phyloP scores from a whole-genome alignment of 2,113 vertebrate genomes.

The Trematocara stigmaticum region DNA sequence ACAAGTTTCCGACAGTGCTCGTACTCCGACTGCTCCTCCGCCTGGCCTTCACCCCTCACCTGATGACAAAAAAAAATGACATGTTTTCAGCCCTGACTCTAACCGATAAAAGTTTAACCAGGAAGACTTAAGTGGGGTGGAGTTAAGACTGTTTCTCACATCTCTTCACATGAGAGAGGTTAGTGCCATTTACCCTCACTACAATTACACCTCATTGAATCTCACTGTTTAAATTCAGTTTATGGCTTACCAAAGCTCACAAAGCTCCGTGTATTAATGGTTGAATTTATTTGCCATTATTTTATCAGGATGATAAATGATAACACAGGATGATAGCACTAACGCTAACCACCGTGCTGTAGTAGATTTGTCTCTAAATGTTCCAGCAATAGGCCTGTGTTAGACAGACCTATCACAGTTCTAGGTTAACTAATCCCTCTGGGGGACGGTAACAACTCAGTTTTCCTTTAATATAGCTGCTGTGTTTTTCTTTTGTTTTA shows the following conservation, averaged over 20 bases:
- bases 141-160: not conserved
- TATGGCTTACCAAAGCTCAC: accelerated
- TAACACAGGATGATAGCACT: too few species aligned
- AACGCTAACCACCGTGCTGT: too few species aligned
- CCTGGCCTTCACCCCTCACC: constrained; percentile 78
- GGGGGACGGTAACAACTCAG: too few species aligned
- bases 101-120: not conserved
- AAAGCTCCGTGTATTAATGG: not conserved
- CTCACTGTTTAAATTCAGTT: not conserved
- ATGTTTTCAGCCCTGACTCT: not conserved
- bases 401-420: too few species aligned
- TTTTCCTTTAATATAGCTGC: too few species aligned
- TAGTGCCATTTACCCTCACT: not conserved
- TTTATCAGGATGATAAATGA: not conserved
- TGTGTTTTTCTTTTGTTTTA: too few species aligned
- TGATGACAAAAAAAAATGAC: constrained; percentile 28
- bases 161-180: not conserved
- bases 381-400: too few species aligned
- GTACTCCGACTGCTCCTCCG: constrained; percentile 78
- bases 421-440: too few species aligned
- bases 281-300: not conserved
- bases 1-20: constrained; percentile 87
- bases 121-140: not conserved
- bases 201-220: accelerated
- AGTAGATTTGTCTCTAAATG: too few species aligned